phyloP scores from a whole-genome alignment of 2,888 invertebrate genomes.

The Mythimna albipuncta region DNA sequence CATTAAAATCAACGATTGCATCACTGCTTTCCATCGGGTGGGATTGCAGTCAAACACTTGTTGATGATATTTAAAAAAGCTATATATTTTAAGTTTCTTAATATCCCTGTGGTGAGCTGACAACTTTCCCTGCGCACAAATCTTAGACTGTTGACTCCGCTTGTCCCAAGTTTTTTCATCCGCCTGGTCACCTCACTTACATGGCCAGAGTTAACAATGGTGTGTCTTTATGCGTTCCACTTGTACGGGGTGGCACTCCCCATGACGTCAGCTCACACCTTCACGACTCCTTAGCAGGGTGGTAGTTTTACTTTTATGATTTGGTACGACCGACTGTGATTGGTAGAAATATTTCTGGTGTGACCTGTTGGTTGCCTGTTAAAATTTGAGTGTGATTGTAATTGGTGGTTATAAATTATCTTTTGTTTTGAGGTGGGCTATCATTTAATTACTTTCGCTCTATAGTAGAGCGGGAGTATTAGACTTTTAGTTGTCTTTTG shows the following conservation, averaged over 20 bases:
- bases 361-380: constrained; percentile 17
- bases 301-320: constrained; percentile 34
- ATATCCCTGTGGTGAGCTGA: not conserved
- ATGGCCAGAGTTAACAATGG: constrained; percentile 53
- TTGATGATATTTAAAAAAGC: no score
- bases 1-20: no score
- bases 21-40: no score
- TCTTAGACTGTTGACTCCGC: not conserved
- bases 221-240: constrained; percentile 64
- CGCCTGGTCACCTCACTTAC: constrained; percentile 26
- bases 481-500: no score
- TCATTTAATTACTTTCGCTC: no score
- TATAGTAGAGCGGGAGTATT: no score
- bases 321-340: constrained; percentile 24
- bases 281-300: constrained; percentile 30
- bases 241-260: constrained; percentile 58
- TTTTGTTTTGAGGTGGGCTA: not conserved
- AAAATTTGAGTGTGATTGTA: constrained; percentile 23
- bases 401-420: constrained; percentile 23
- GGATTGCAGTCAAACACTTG: no score
- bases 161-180: no score
- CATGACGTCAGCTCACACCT: constrained; percentile 61
- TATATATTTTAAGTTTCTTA: not conserved
- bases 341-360: constrained; percentile 19
- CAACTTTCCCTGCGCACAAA: not conserved